Evolutionary conservation across 2,113 vertebrate species (phyloP).

Genomic region (Ginglymostoma cirratum): DNA sequence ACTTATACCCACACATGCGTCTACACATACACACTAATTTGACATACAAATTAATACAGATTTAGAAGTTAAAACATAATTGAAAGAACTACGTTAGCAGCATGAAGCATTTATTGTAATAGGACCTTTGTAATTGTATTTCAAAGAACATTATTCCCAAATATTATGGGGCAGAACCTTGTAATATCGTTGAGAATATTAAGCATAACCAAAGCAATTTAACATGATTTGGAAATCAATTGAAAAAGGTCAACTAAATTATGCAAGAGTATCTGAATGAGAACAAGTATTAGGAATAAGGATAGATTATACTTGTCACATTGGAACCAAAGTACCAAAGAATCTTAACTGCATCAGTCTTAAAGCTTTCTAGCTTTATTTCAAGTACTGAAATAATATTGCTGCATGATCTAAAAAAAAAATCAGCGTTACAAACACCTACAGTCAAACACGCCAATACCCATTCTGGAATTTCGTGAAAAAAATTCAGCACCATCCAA

Average conservation of each 20-base stretch:
- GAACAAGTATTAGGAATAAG: not conserved
- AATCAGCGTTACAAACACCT: not conserved
- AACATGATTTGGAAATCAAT: not conserved
- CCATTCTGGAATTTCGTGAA: not conserved
- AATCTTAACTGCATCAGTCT: not conserved
- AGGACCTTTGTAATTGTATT: not conserved
- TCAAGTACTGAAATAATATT: not conserved
- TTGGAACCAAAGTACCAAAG: not conserved
- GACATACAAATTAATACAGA: not conserved
- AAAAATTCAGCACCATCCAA: not conserved
- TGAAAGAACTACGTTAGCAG: not conserved
- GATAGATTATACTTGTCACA: not conserved
- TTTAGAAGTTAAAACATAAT: not conserved
- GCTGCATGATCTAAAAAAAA: not conserved
- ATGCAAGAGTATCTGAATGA: not conserved
- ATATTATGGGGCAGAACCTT: not conserved
- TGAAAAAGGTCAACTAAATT: conserved; percentile 21
- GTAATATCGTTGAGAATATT: not conserved
- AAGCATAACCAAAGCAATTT: conserved; percentile 1
- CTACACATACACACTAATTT: not conserved
- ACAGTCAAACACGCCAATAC: not conserved
- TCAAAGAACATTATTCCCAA: not conserved
- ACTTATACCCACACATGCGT: not conserved
- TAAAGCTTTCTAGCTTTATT: not conserved
- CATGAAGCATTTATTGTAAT: conserved; percentile 10